Percentiles rank a stretch among this genome's conserved stretches.
These are phyloP conservation scores for Mellivora capensis DNA, from an alignment of 2,113 vertebrate genomes.

Conservation along the genomic window DNA sequence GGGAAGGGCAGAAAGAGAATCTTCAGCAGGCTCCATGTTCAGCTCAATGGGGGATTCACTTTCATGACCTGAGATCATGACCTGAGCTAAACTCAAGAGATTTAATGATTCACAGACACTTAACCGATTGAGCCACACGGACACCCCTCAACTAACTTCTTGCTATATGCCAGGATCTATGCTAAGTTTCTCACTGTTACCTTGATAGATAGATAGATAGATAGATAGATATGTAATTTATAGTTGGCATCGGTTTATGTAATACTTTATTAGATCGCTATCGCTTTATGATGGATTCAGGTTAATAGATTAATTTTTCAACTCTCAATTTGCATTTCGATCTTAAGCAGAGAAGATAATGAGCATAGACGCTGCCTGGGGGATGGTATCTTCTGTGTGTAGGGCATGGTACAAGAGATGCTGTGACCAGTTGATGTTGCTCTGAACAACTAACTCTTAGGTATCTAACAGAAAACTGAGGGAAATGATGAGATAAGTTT, in stretches of 20 bases:
- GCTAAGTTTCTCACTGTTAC: not conserved
- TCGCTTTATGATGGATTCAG: not conserved
- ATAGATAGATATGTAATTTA: not conserved
- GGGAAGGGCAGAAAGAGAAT: not conserved
- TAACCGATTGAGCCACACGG: not conserved
- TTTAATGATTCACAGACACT: not conserved
- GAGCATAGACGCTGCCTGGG: too few species aligned
- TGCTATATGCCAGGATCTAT: not conserved
- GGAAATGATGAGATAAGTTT: not conserved
- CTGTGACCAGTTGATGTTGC: not conserved
- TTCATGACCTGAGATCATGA: not conserved
- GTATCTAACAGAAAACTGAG: not conserved
- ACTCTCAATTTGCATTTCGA: not conserved
- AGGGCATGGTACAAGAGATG: accelerated
- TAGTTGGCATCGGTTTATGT: not conserved
- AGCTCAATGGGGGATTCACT: not conserved
- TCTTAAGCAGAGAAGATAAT: not conserved
- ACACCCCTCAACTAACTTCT: not conserved
- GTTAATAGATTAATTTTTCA: not conserved
- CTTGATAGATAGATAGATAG: not conserved
- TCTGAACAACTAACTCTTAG: not conserved
- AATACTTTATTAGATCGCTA: not conserved
- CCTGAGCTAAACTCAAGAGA: not conserved
- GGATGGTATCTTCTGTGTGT: not conserved
- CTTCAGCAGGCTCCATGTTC: not conserved